Conservation (phyloP, 2,797 vertebrate genomes). For the Sebastes paucispinis region DNA sequence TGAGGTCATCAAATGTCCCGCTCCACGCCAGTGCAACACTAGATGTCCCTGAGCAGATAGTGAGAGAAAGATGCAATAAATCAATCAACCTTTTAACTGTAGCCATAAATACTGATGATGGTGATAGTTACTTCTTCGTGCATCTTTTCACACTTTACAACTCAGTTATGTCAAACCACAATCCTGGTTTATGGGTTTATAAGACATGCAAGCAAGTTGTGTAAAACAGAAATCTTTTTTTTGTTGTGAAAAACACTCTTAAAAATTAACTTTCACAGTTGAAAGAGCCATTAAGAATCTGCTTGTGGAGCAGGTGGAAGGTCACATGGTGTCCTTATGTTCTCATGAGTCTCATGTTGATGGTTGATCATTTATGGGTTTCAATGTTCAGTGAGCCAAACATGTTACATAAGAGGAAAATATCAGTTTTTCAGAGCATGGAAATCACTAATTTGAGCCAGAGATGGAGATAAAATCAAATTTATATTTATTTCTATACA, state of each 20-base stretch:
- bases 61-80: constrained; percentile 36
- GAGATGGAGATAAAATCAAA: neutral
- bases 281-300: constrained; percentile 4
- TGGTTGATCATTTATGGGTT: constrained; percentile 66
- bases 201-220: neutral
- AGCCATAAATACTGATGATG: constrained; percentile 36
- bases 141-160: constrained; percentile 3
- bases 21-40: constrained; percentile 91
- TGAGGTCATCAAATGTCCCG: constrained; percentile 87
- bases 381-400: neutral
- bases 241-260: neutral
- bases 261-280: neutral
- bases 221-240: neutral
- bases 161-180: neutral
- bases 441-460: neutral
- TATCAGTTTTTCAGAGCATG: neutral
- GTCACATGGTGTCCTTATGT: constrained; percentile 1
- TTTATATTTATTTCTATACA: neutral
- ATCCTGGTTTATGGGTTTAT: neutral
- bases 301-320: constrained; percentile 41
- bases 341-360: constrained; percentile 8
- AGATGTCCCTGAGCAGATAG: constrained; percentile 83
- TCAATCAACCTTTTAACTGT: constrained; percentile 24
- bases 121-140: neutral
- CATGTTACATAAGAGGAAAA: constrained; percentile 16